phyloP scores from a whole-genome alignment of 2,888 invertebrate species.

The Adelognathus sp. region DNA sequence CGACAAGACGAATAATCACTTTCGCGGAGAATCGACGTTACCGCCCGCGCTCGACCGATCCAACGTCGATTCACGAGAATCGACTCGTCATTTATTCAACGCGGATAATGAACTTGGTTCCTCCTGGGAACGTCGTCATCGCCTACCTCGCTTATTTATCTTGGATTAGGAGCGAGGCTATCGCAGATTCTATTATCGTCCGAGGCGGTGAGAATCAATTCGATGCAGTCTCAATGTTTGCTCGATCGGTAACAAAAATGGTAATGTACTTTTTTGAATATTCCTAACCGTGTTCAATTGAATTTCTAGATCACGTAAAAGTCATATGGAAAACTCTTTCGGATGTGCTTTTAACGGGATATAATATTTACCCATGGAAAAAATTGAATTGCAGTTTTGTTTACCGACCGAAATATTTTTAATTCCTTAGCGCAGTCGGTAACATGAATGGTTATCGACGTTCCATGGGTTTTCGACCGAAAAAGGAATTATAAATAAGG shows the following conservation, averaged over 20 bases:
- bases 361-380: too few relatives aligned
- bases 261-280: not conserved
- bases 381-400: too few relatives aligned
- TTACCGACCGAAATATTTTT: too few relatives aligned
- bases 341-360: too few relatives aligned
- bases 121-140: constrained; percentile 76
- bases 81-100: constrained; percentile 76
- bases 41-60: constrained; percentile 60
- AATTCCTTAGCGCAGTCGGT: too few relatives aligned
- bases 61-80: constrained; percentile 65
- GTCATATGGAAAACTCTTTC: too few relatives aligned
- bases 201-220: not conserved
- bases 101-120: constrained; percentile 76
- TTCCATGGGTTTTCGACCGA: too few relatives aligned
- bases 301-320: too few relatives aligned
- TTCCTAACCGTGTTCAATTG: too few relatives aligned
- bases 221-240: not conserved
- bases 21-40: constrained; percentile 63
- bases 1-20: constrained; percentile 79
- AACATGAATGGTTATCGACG: too few relatives aligned
- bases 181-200: constrained; percentile 1
- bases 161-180: constrained; percentile 6
- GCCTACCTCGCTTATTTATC: constrained; percentile 63
- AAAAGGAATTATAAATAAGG: too few relatives aligned
- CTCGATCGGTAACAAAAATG: not conserved